Evolutionary conservation across 2,113 vertebrate genomes (phyloP), one percentile per base, ranked within the genome.

Genomic region (Arenaria interpres): DNA sequence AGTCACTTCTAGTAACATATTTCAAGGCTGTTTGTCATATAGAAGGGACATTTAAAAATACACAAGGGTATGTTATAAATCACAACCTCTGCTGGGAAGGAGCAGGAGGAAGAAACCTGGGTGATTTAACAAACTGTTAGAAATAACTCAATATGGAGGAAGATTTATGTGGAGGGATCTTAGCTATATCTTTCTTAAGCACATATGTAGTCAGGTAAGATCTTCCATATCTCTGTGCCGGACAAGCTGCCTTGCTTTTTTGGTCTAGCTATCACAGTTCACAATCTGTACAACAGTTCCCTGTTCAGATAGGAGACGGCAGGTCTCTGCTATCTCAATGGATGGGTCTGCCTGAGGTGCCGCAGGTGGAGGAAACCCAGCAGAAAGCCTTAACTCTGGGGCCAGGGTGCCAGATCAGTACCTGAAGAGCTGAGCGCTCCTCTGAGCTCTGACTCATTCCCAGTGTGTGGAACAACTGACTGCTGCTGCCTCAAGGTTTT

Each of bases 11-110:
- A 75, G 43, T 46, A 39, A 23, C 69, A 27, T 86, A 81, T 94
- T 96, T 95, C 89, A 92, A 79, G 51, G 30, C 35, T 60, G 25
- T 92, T 96, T 95, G 64, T 91, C 84, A 92, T 48, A 63, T 9
- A 91, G 57, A 80, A 93, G 39, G n/a, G 92, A 85, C 75, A 25
- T 90, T 76, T 88, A 15, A 96, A 97, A 96, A 85, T 74, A 79
- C 12, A 88, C 14, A 12, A 89, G 62, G 57, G 30, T 25, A 25
- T n/a, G 45, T 62, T 76, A 23, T 85, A 95, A 96, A 88, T 85
- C 85, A 73, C 18, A 67, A 43, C 33, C 27, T 93, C 74, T 83
- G 43, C 53, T 73, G 82, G 50, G 54, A 88, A 85, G 82, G 54
- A 93, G 63, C 67, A 85, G 45, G 72, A 74, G 79, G 53, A 86